Base-by-base conservation (phyloP, 2,888 invertebrate genomes). In the Hypsopygia costalis region DNA sequence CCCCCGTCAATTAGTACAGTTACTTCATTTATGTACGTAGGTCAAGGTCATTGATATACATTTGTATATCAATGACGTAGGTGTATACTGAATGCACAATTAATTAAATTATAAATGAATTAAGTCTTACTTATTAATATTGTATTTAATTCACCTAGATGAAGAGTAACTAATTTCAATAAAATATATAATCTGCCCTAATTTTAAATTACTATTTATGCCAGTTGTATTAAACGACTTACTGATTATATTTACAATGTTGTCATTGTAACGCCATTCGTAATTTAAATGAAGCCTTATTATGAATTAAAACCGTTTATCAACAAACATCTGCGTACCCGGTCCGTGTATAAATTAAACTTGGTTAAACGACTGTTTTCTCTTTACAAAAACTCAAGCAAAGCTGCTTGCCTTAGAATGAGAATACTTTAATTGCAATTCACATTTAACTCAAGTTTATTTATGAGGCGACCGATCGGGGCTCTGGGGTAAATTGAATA, bases 271-370 rank as follows among this genome's bases (percentile, higher is more conserved):
- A 39, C 41, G 40, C 41, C 32, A 47, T 43, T 46, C 40, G 36
- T 47, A 47, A 53, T 52, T 55, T 47, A 52, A 52, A 60, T 55
- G 55, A 58, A 55, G 49, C 55, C 16, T 16, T 16, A 16, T 57
- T 51, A 55, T 59, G 55, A 58, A 66, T 64, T 53, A 55, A 62
- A 52, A 68, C 62, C 62, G 67, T 78, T 78, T 73, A 80, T 79
- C 69, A 75, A 62, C 65, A 71, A 77, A 76, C 85, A 85, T 83
- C 83, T 85, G 85, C 71, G 81, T 48, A 45, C 60, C 55, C 68
- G 58, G 61, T 62, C 67, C 55, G 60, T 68, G 65, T 64, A 65
- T 71, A 70, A 79, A 80, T 80, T 77, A 69, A 80, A 80, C 72
- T 76, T 67, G 56, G 63, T 70, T 64, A 69, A 74, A 74, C 64